phyloP scores from a whole-genome alignment of 2,797 vertebrate genomes.

The Chelmon rostratus region DNA sequence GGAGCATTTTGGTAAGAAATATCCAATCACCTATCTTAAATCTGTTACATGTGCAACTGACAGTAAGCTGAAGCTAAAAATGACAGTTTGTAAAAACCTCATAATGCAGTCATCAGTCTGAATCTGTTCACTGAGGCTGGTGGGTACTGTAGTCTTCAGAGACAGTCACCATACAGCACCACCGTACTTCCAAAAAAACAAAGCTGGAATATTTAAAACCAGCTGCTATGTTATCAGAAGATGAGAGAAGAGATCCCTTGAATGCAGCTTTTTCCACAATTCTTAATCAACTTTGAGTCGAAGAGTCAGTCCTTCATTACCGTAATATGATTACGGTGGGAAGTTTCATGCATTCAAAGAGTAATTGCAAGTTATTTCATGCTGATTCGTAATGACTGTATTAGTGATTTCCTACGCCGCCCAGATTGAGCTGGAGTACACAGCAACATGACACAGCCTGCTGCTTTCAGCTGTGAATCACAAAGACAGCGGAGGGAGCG shows the following conservation, averaged over 20 bases:
- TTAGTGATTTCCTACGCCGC: constrained; percentile 8
- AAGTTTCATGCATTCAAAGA: constrained; percentile 2
- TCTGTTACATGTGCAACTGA: too few relatives aligned
- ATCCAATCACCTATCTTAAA: too few relatives aligned
- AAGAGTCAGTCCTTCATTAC: not conserved
- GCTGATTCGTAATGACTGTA: not conserved
- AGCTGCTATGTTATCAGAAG: not conserved
- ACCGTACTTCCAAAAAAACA: not conserved
- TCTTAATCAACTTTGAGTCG: not conserved
- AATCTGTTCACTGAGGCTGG: too few relatives aligned
- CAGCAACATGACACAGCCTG: constrained; percentile 1
- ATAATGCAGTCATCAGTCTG: too few relatives aligned
- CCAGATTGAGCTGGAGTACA: constrained; percentile 11
- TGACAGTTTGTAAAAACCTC: too few relatives aligned
- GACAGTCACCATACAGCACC: too few relatives aligned
- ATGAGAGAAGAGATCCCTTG: not conserved
- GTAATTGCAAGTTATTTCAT: constrained; percentile 5
- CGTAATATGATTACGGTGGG: constrained; percentile 15
- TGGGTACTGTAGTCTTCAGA: too few relatives aligned
- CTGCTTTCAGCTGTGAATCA: not conserved
- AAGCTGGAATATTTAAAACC: not conserved
- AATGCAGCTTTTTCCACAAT: not conserved
- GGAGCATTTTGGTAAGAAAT: too few relatives aligned
- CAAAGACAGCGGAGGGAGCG: not conserved
- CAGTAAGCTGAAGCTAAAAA: too few relatives aligned